These are phyloP conservation scores for Dendropsophus ebraccatus DNA, from an alignment of 2,113 vertebrate genomes.

Conservation along the genomic window DNA sequence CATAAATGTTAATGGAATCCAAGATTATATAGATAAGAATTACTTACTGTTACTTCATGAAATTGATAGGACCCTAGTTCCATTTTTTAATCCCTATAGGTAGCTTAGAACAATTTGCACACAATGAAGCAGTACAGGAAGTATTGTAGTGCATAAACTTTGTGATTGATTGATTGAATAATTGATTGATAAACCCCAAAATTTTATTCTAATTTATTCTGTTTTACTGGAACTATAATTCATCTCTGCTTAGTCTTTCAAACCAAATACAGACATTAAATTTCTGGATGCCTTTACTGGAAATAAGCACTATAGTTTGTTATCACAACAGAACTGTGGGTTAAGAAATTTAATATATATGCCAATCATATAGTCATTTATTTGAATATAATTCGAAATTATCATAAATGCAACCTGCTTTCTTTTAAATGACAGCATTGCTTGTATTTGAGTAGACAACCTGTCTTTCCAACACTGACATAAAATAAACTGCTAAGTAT, in stretches of 20 bases:
- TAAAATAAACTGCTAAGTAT: conserved; percentile 14
- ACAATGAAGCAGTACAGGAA: not conserved
- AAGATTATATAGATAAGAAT: no score
- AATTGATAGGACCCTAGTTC: not conserved
- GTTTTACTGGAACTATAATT: not conserved
- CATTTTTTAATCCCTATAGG: not conserved
- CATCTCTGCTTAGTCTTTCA: conserved; percentile 7
- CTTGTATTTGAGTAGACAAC: not conserved
- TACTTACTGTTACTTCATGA: no score
- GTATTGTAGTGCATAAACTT: not conserved
- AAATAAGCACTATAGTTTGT: conserved; percentile 1
- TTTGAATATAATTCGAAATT: not conserved
- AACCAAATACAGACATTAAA: not conserved
- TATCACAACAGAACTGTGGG: not conserved
- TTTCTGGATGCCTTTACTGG: not conserved
- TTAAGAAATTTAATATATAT: conserved; percentile 7
- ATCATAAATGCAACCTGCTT: conserved; percentile 8
- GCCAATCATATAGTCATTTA: conserved; percentile 14
- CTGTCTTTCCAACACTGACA: conserved; percentile 15
- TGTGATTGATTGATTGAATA: not conserved
- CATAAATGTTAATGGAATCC: no score
- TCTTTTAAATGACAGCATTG: conserved; percentile 22
- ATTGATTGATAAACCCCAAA: not conserved
- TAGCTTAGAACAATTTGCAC: not conserved
- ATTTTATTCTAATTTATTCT: not conserved